A percentile compares a stretch with the other conserved stretches of the same genome.
Conservation (phyloP, 2,888 invertebrate genomes). For the Pharmacophagus antenor region DNA sequence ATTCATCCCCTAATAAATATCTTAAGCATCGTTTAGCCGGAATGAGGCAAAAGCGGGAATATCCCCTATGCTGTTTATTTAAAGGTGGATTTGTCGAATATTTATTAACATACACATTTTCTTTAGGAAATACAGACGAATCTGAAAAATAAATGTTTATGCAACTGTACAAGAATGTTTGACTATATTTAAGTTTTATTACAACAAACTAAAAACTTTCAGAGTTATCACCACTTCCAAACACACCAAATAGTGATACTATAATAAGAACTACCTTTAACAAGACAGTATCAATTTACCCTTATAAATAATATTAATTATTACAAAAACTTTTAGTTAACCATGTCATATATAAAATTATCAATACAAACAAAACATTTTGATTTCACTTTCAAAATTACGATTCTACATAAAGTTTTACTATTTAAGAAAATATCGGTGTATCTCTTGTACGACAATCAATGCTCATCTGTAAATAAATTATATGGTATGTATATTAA, state of each 20-base stretch:
- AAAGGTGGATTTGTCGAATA: constrained; percentile 78
- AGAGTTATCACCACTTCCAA: no score
- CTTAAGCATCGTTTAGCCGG: constrained; percentile 77
- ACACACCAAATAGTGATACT: no score
- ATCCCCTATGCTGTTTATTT: constrained; percentile 74
- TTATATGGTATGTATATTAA: constrained; percentile 30
- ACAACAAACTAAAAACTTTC: no score
- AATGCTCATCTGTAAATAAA: constrained; percentile 34
- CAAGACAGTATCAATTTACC: no score
- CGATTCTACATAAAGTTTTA: no score
- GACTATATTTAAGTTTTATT: neutral
- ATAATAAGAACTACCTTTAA: no score
- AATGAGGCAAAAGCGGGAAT: constrained; percentile 75
- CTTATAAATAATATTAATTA: no score
- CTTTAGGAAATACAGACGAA: constrained; percentile 37
- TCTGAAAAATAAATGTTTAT: constrained; percentile 23
- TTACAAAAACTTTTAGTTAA: neutral
- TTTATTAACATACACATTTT: constrained; percentile 68
- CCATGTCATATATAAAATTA: neutral
- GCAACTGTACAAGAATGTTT: neutral
- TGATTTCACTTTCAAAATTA: neutral
- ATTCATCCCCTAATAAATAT: constrained; percentile 77
- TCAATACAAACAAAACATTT: neutral
- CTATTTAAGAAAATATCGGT: neutral
- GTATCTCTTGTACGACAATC: no score